Percentiles rank a stretch among this genome's conserved stretches.
Conservation (phyloP, 2,113 vertebrate genomes). For the Zapus hudsonius region DNA sequence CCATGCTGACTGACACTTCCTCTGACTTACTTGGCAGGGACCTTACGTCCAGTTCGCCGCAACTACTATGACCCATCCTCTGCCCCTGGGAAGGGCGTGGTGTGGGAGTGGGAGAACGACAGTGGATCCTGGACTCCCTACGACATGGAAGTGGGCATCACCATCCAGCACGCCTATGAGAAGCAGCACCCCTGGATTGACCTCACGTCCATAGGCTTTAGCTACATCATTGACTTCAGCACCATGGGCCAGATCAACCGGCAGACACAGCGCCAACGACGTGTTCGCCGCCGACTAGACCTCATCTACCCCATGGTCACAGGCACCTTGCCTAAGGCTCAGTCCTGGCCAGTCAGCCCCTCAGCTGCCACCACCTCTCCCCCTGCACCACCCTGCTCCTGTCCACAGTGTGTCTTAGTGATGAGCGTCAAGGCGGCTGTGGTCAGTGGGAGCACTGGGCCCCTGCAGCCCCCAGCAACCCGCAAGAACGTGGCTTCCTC, state of each 20-base stretch:
- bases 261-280: constrained; percentile 90
- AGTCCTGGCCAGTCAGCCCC: constrained; percentile 85
- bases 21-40: constrained; percentile 80
- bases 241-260: constrained; percentile 90
- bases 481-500: constrained; percentile 60
- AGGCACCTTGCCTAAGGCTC: constrained; percentile 86
- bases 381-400: constrained; percentile 88
- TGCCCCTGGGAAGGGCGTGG: constrained; percentile 85
- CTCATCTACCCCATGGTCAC: constrained; percentile 90
- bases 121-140: constrained; percentile 87
- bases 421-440: constrained; percentile 88
- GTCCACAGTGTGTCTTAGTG: constrained; percentile 94
- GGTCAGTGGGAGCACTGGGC: background rate
- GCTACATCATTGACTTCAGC: constrained; percentile 87
- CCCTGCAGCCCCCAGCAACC: constrained; percentile 70
- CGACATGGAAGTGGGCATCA: constrained; percentile 88
- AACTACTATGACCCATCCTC: constrained; percentile 87
- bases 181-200: constrained; percentile 89
- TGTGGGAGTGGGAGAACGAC: constrained; percentile 90
- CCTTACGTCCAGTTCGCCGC: constrained; percentile 87
- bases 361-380: constrained; percentile 69
- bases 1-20: background rate
- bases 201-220: constrained; percentile 87
- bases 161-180: constrained; percentile 87
- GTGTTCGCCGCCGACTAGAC: constrained; percentile 90